Evolutionary conservation across 2,888 invertebrate genomes (phyloP).

Genomic region (Metallyticus violacea): DNA sequence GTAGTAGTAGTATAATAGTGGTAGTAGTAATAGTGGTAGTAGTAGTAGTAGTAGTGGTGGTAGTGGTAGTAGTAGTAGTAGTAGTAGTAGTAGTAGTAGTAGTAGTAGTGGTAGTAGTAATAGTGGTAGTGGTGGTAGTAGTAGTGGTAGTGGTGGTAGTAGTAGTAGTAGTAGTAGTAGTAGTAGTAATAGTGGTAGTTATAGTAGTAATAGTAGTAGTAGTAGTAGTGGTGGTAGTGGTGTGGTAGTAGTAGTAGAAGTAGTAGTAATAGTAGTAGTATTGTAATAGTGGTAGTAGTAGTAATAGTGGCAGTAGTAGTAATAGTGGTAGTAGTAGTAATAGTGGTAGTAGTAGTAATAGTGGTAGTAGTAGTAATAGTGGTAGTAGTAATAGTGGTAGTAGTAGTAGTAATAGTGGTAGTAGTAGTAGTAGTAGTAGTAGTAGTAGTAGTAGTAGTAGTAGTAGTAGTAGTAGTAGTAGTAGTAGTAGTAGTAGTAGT

Average conservation of each 20-base stretch:
- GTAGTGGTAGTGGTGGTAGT: constrained; percentile 14
- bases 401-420: constrained; percentile 17
- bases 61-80: constrained; percentile 20
- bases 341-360: not conserved
- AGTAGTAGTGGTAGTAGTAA: not conserved
- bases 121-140: constrained; percentile 19
- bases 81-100: not conserved
- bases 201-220: constrained; percentile 8
- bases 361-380: constrained; percentile 15
- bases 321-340: not conserved
- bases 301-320: not conserved
- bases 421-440: constrained; percentile 25
- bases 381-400: constrained; percentile 15
- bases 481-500: not conserved
- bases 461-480: constrained; percentile 24
- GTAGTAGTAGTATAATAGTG: constrained; percentile 14
- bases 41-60: constrained; percentile 15
- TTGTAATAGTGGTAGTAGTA: not conserved
- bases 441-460: constrained; percentile 24
- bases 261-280: not conserved
- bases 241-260: not conserved
- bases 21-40: constrained; percentile 1
- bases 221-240: constrained; percentile 2
- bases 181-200: not conserved
- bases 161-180: constrained; percentile 5